Evolutionary conservation across 2,113 vertebrate genomes (phyloP).

Genomic region (Picathartes gymnocephalus): DNA sequence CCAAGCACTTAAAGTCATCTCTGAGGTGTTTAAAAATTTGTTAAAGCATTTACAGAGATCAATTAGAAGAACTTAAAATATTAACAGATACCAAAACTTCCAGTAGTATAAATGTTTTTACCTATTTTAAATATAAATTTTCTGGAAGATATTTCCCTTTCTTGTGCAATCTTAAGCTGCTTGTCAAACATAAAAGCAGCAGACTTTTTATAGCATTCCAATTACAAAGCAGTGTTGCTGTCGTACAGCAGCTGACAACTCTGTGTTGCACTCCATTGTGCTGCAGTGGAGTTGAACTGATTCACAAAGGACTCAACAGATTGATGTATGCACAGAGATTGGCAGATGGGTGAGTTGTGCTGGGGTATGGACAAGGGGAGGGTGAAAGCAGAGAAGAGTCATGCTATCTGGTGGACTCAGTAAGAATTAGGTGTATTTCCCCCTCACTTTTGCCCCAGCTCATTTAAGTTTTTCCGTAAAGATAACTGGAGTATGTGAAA

Average conservation of each 20-base stretch:
- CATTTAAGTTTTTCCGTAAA: neutral
- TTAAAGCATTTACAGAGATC: neutral
- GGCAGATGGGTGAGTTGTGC: neutral
- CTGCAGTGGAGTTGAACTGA: neutral
- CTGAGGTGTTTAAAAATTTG: neutral
- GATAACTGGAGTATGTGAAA: neutral
- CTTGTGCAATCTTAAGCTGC: neutral
- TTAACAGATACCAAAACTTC: constrained; percentile 3
- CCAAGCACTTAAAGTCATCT: neutral
- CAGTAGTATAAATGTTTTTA: neutral
- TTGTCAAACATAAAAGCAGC: neutral
- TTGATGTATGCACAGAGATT: neutral
- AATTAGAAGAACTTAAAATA: neutral
- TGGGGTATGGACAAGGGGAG: neutral
- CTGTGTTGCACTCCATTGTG: neutral
- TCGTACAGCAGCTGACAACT: neutral
- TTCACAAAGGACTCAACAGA: neutral
- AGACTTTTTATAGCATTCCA: neutral
- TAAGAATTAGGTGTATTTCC: neutral
- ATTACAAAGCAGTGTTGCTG: neutral
- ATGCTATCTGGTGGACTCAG: neutral
- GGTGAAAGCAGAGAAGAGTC: neutral
- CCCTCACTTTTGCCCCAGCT: neutral
- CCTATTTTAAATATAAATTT: neutral
- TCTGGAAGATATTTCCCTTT: neutral